A percentile compares a stretch with the other conserved stretches of the same genome.
Evolutionary conservation across 1,140 invertebrate genomes (phyloP).

Genomic region (Delia radicum): DNA sequence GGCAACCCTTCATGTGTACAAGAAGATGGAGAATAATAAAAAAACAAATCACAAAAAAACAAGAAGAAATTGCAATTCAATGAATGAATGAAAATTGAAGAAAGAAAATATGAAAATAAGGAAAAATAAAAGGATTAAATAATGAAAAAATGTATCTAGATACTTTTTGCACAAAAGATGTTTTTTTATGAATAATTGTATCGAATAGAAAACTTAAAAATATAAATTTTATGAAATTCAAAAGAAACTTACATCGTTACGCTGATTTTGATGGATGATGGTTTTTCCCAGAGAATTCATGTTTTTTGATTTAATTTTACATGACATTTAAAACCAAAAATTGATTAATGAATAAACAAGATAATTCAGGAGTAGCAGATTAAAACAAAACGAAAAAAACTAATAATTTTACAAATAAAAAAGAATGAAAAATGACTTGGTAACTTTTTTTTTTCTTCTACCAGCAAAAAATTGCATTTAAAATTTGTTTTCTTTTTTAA

Average conservation of each 20-base stretch:
- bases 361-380: neutral
- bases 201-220: neutral
- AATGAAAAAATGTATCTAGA: neutral
- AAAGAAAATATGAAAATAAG: neutral
- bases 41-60: neutral
- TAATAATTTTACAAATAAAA: neutral
- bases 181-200: neutral
- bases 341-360: no score
- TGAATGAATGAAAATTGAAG: neutral
- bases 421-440: no score
- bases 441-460: neutral
- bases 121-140: neutral
- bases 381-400: neutral
- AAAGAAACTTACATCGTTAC: conserved; percentile 13
- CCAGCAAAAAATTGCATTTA: neutral
- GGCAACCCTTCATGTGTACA: neutral
- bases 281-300: conserved; percentile 16
- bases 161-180: neutral
- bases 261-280: conserved; percentile 11
- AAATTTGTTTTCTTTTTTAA: neutral
- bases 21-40: neutral
- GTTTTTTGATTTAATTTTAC: conserved; percentile 19
- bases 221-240: neutral
- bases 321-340: conserved; percentile 16
- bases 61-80: neutral